Percentiles rank a stretch among this genome's conserved stretches.
Conservation (phyloP, 2,888 invertebrate genomes). For the Cryptus armator region DNA sequence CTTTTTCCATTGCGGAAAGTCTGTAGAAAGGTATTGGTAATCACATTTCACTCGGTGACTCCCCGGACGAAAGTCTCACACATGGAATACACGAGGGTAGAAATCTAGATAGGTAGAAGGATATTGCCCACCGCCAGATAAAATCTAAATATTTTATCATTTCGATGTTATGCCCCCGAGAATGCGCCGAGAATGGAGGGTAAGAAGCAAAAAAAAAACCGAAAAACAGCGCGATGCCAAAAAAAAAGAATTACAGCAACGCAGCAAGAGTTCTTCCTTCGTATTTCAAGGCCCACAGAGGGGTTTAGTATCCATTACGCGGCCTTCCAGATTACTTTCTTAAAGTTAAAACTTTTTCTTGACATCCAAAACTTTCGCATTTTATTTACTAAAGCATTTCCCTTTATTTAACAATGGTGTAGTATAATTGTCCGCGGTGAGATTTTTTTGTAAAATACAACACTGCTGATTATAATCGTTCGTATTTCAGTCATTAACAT, state of each 20-base stretch:
- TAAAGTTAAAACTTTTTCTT: not conserved
- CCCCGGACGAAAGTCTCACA: slow-evolving; percentile 70
- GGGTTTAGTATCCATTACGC: not conserved
- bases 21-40: slow-evolving; percentile 35
- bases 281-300: not conserved
- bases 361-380: not conserved
- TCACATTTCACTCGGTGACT: slow-evolving; percentile 74
- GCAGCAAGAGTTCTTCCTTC: not conserved
- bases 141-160: slow-evolving; percentile 66
- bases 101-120: slow-evolving; percentile 35
- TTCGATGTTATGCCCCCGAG: slow-evolving; percentile 35
- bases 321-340: not conserved
- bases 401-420: too few relatives aligned
- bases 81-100: slow-evolving; percentile 57
- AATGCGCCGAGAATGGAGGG: not conserved
- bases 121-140: slow-evolving; percentile 17
- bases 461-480: too few relatives aligned
- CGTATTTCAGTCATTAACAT: too few relatives aligned
- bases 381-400: not conserved
- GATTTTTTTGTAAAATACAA: too few relatives aligned
- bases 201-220: slow-evolving; percentile 3
- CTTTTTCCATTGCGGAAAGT: slow-evolving; percentile 33
- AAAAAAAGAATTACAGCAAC: slow-evolving; percentile 17
- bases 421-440: too few relatives aligned
- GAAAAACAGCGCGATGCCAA: slow-evolving; percentile 15